These are phyloP conservation scores for Ephestia elutella DNA, from an alignment of 1,140 invertebrate genomes.

Conservation along the genomic window DNA sequence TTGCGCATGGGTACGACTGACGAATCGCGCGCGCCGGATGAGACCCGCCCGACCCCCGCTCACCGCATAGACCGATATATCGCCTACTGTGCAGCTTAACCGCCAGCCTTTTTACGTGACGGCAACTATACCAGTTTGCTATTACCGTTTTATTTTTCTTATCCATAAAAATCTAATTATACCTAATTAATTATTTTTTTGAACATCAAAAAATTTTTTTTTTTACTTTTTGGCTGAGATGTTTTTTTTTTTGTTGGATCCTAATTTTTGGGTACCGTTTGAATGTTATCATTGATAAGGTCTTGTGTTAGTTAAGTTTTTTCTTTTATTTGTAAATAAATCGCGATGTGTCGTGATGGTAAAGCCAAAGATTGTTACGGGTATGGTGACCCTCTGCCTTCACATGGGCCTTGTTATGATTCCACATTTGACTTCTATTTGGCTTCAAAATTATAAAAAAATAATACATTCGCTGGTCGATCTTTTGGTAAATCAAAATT, in stretches of 20 bases:
- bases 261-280: slow-evolving; percentile 35
- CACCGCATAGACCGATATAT: too few species aligned
- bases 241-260: slow-evolving; percentile 31
- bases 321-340: slow-evolving; percentile 49
- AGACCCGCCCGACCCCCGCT: too few species aligned
- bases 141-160: neutral
- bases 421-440: slow-evolving; percentile 32
- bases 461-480: slow-evolving; percentile 15
- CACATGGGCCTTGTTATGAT: slow-evolving; percentile 51
- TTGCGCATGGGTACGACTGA: too few species aligned
- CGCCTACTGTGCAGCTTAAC: too few species aligned
- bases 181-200: slow-evolving; percentile 11
- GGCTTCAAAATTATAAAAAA: neutral
- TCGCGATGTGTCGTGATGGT: slow-evolving; percentile 73
- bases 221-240: slow-evolving; percentile 13
- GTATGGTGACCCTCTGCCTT: slow-evolving; percentile 74
- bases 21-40: too few species aligned
- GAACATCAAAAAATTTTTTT: slow-evolving; percentile 15
- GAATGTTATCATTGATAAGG: slow-evolving; percentile 27
- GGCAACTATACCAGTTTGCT: neutral
- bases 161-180: neutral
- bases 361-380: slow-evolving; percentile 75
- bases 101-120: too few species aligned
- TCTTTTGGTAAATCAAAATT: slow-evolving; percentile 6
- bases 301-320: slow-evolving; percentile 32